These are phyloP conservation scores for Rhynchopsitta pachyrhyncha DNA, from an alignment of 2,113 vertebrate species.

Conservation along the genomic window DNA sequence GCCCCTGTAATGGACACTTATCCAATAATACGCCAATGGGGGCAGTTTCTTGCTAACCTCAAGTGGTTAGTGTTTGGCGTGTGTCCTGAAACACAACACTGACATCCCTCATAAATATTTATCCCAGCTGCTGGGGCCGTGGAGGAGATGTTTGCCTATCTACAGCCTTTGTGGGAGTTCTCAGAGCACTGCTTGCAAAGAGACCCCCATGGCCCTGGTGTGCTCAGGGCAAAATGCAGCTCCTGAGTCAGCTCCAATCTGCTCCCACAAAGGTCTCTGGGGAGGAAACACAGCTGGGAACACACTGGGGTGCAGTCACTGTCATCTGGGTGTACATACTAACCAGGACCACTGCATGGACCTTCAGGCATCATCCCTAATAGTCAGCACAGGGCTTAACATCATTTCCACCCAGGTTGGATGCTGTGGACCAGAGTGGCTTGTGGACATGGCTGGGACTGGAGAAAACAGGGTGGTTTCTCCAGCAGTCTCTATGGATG, in stretches of 20 bases:
- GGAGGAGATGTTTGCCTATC: not conserved
- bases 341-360: accelerated
- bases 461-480: not conserved
- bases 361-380: not conserved
- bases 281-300: not conserved
- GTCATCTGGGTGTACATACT: not conserved
- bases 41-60: constrained; percentile 62
- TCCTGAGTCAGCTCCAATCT: not conserved
- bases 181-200: not conserved
- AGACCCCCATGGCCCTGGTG: not conserved
- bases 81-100: constrained; percentile 52
- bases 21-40: constrained; percentile 63
- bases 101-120: constrained; percentile 65
- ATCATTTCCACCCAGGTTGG: accelerated
- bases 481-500: not conserved
- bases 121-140: constrained; percentile 5
- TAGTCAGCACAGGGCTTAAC: not conserved
- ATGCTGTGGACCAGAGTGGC: accelerated
- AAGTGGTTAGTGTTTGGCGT: constrained; percentile 29
- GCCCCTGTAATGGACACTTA: constrained; percentile 66
- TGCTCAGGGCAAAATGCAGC: not conserved
- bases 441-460: accelerated
- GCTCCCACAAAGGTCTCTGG: accelerated
- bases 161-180: constrained; percentile 16
- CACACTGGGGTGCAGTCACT: accelerated